Evolutionary conservation across 2,797 vertebrate species (phyloP), one percentile per base, ranked within the genome.

Genomic region (Neoniphon sammara): DNA sequence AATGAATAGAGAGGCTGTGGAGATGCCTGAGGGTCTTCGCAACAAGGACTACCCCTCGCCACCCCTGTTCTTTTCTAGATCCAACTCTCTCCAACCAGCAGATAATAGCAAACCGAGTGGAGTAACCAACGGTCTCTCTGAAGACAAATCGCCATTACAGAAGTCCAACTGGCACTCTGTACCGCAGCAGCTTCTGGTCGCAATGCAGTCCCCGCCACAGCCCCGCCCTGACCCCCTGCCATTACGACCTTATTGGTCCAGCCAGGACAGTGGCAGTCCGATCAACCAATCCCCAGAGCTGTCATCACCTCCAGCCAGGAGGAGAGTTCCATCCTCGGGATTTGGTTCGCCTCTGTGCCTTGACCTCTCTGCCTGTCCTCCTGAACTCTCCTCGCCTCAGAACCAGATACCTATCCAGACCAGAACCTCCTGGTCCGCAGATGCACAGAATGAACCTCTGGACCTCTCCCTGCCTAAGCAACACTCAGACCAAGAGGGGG

Each of bases 381-480:
- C 85, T 18, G 85, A 90, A 44, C 85, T 87, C 23, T 65, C 83
- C 21, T 73, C 89, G 0, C 75, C 91, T 18, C 83, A 84, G 5
- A 87, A 80, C 23, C 87, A 80, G 50, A 53, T 63, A 2, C 30
- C 21, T 4, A 7, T 5, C 50, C 30, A 5, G 1, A 14, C 36
- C 27, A 39, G 25, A 2, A 54, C 46, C 2, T 66, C 69, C 2
- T 1, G 39, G 31, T 76, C 66, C 0, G 42, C 61, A 23, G 66
- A 73, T 2, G 75, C 81, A 23, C 94, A 96, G 72, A 92, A 60
- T 0, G 91, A 96, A 77, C 95, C 95, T 1, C 83, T 95, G 69
- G 94, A 95, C 75, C 92, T 93, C n/a, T 95, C 94, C n/a, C 50
- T 95, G 60, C 94, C 94, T 7, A 94, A 93, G 73, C 78, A 67